phyloP scores from a whole-genome alignment of 2,888 invertebrate genomes.

The Polietes domitor region DNA sequence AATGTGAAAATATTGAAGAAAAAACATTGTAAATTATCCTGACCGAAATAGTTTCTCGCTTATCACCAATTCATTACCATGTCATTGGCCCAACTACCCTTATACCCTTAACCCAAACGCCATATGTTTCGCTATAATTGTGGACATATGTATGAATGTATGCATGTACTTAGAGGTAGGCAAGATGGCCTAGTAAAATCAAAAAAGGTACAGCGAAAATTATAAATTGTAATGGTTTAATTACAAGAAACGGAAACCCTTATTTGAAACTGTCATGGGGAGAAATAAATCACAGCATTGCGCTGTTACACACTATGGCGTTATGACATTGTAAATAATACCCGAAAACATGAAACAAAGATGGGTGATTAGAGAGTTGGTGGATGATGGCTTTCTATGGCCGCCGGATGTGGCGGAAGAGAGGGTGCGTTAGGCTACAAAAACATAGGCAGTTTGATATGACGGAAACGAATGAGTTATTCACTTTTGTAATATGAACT shows the following conservation, averaged over 20 bases:
- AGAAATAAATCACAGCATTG: slow-evolving; percentile 50
- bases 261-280: not conserved
- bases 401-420: not conserved
- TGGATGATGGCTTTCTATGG: not conserved
- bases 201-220: slow-evolving; percentile 6
- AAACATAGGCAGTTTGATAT: too few species aligned
- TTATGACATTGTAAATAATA: slow-evolving; percentile 33
- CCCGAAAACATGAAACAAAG: not conserved
- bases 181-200: slow-evolving; percentile 21
- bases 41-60: too few species aligned
- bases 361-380: slow-evolving; percentile 4
- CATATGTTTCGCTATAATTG: slow-evolving; percentile 47
- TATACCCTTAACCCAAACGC: not conserved
- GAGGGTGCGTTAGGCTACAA: too few species aligned
- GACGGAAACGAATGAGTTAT: too few species aligned
- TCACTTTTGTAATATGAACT: too few species aligned
- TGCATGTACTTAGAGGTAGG: not conserved
- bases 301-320: slow-evolving; percentile 31
- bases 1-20: too few species aligned
- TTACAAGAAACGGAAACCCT: slow-evolving; percentile 42
- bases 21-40: too few species aligned
- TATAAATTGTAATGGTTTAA: slow-evolving; percentile 42
- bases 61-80: not conserved
- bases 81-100: slow-evolving; percentile 31
- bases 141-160: slow-evolving; percentile 9